Evolutionary conservation across 2,113 vertebrate species (phyloP).

Genomic region (Phaethon lepturus): DNA sequence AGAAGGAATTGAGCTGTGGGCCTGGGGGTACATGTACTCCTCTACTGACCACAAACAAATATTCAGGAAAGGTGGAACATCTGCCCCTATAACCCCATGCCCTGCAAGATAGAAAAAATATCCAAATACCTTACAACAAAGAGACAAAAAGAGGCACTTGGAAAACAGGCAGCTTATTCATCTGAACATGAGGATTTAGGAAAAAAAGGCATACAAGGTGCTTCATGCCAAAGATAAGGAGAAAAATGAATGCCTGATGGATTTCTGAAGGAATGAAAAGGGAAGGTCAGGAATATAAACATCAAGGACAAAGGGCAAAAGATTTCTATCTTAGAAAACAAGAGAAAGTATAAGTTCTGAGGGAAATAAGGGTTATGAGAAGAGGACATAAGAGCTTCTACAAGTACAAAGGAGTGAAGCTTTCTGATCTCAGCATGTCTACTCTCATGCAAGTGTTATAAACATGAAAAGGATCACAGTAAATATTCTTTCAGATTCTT

Average conservation of each 20-base stretch:
- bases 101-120: not conserved
- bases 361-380: not conserved
- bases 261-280: not conserved
- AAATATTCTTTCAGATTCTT: not conserved
- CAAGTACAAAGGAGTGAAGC: not conserved
- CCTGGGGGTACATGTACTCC: not conserved
- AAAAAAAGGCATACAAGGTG: not conserved
- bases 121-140: not conserved
- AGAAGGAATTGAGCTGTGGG: not conserved
- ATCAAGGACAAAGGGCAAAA: not conserved
- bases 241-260: not conserved
- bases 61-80: not conserved
- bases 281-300: not conserved
- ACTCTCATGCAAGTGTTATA: not conserved
- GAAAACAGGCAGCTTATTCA: not conserved
- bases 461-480: not conserved
- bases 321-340: not conserved
- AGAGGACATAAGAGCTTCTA: not conserved
- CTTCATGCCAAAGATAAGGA: not conserved
- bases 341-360: not conserved
- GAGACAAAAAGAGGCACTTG: accelerated
- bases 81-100: not conserved
- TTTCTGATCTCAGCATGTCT: not conserved
- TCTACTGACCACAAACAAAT: not conserved
- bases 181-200: not conserved